Base-by-base conservation (phyloP, 2,888 invertebrate species). In the Agriotes lineatus region DNA sequence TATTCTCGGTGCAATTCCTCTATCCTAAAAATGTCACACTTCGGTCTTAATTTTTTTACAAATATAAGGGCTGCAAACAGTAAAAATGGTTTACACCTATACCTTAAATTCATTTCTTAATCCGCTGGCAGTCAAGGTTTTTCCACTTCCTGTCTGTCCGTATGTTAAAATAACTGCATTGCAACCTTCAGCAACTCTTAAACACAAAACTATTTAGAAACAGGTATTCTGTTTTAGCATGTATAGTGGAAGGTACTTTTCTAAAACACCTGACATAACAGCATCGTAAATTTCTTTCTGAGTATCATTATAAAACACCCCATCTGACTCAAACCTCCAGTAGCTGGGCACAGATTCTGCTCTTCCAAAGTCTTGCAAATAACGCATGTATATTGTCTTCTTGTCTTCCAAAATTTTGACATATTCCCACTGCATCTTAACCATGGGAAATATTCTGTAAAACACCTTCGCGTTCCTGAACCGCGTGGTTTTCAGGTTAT, bases 91-190 rank as follows among this genome's bases (percentile, higher is more conserved):
- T 3, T 16, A 48, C n/a, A n/a, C n/a, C n/a, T n/a, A 57, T 77
- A 79, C 79, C 67, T 78, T 67, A 71, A 73, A 80, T 6, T 70
- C 69, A 69, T 74, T 75, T 12, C 79, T 74, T 7, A 83, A 66
- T 39, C 83, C 84, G 61, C 74, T 76, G 22, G 79, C 73, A 1
- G 83, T 84, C 39, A 81, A 70, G 33, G 80, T 80, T 78, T 85
- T 85, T n/a, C 84, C 86, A 14, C 82, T 80, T 20, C 84, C 84
- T 0, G 83, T 84, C 78, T 85, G 85, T 0, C 86, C 86, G 70
- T 81, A 85, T 48, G 80, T 77, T 48, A 83, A 72, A 52, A 86
- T 75, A 14, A 84, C 75, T 9, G 80, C 82, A 73, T 78, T 80
- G 37, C 73, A 75, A 0, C 84, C 84, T 19, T 76, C 76, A 70